A percentile compares a stretch with the other conserved stretches of the same genome.
Conservation (phyloP, 2,888 invertebrate genomes). For the Diachrysia chrysitis region DNA sequence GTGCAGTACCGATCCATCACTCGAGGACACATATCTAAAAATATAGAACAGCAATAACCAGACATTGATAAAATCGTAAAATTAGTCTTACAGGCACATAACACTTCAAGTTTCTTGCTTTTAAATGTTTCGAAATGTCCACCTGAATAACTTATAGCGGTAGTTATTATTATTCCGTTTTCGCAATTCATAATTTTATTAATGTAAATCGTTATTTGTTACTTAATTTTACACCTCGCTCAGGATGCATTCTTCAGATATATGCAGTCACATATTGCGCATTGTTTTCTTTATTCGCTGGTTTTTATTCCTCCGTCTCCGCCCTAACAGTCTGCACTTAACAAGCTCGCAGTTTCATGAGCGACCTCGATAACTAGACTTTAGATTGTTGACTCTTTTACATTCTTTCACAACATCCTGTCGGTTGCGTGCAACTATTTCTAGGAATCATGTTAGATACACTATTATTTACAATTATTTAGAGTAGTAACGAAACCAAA, state of each 20-base stretch:
- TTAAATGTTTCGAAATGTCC: slow-evolving; percentile 34
- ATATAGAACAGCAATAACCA: slow-evolving; percentile 38
- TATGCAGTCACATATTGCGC: neutral
- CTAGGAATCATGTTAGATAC: slow-evolving; percentile 11
- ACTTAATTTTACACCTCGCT: neutral
- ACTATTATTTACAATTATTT: slow-evolving; percentile 8
- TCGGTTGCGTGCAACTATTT: slow-evolving; percentile 14
- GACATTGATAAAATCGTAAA: slow-evolving; percentile 41
- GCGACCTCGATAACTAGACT: slow-evolving; percentile 26
- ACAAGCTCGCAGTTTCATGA: slow-evolving; percentile 8
- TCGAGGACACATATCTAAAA: slow-evolving; percentile 32
- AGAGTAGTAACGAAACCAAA: neutral
- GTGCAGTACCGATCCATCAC: slow-evolving; percentile 47
- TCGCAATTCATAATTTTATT: slow-evolving; percentile 10
- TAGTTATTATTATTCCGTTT: slow-evolving; percentile 16
- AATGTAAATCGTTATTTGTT: neutral
- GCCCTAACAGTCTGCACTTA: neutral
- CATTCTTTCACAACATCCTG: slow-evolving; percentile 41
- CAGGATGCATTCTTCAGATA: neutral
- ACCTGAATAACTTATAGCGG: slow-evolving; percentile 12
- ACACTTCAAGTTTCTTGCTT: slow-evolving; percentile 18
- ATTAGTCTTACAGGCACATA: slow-evolving; percentile 29
- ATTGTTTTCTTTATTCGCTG: neutral
- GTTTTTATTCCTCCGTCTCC: neutral
- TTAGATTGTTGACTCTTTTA: slow-evolving; percentile 37